A percentile compares a stretch with the other conserved stretches of the same genome.
Conservation (phyloP, 2,888 invertebrate genomes). For the Ochropleura plecta region DNA sequence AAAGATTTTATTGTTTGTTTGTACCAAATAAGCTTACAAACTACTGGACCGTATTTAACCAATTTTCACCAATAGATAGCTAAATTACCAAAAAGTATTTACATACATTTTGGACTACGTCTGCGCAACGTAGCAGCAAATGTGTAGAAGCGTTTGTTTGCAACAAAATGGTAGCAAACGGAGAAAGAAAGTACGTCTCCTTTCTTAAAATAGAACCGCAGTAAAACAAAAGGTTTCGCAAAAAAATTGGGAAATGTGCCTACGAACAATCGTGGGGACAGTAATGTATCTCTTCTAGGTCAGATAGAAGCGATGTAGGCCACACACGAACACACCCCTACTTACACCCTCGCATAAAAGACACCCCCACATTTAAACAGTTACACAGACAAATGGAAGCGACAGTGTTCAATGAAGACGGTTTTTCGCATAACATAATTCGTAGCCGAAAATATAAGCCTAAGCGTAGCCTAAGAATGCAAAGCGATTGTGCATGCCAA, state of each 20-base stretch:
- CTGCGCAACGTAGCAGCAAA: background rate
- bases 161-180: background rate
- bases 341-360: constrained; percentile 10
- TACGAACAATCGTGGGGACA: constrained; percentile 33
- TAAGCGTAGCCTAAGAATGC: background rate
- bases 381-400: constrained; percentile 1
- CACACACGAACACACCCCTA: constrained; percentile 36
- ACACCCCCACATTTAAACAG: constrained; percentile 8
- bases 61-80: too few species aligned
- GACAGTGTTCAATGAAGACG: constrained; percentile 24
- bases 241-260: constrained; percentile 43
- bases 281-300: constrained; percentile 57
- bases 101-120: background rate
- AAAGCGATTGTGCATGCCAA: background rate
- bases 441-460: background rate
- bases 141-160: background rate
- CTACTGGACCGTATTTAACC: too few species aligned
- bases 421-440: constrained; percentile 25
- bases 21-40: too few species aligned
- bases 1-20: too few species aligned
- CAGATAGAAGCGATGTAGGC: constrained; percentile 57
- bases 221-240: constrained; percentile 42
- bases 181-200: constrained; percentile 21
- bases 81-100: too few species aligned
- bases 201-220: constrained; percentile 40